Evolutionary conservation across 1,140 invertebrate genomes (phyloP), one percentile per base, ranked within the genome.

Genomic region (Euglossa dilemma): DNA sequence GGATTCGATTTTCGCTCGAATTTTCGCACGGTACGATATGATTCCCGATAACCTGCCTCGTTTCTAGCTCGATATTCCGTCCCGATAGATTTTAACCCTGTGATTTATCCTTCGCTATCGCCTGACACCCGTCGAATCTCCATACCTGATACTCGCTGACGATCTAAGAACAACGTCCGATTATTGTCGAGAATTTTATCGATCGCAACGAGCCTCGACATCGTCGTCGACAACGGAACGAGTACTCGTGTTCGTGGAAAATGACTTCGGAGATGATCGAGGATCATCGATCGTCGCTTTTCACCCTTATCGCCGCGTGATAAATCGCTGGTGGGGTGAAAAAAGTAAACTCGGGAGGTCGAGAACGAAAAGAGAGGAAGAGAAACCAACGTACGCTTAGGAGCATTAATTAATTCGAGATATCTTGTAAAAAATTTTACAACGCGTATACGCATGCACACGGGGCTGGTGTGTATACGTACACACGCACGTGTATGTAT

Each of bases 351-450:
- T 85, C 56, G 87, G 66, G 57, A 70, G 84, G 56, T 85, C 67
- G 69, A 86, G 83, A 85, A 88, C 56, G 87, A 89, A 87, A 77
- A 87, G 83, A 78, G 83, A 89, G 83, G 80, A 87, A 88, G 79
- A 87, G 82, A 89, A 81, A 90, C 52, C 70, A 71, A 87, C 56
- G 67, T 83, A 87, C 75, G 54, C 71, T 86, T 88, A 86, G 45
- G 75, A 88, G 83, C 77, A 76, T 74, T 67, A 72, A 82, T 82
- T 67, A 67, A 89, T 80, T 87, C 80, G 87, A 90, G 72, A 85
- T 90, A 81, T 72, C 88, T 77, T 84, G 89, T 89, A 90, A 86
- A 91, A 91, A 90, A 89, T 78, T 80, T 85, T 80, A 88, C 81
- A 78, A 84, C 78, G 74, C 64, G 84, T 73, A 67, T 36, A 80